Base-by-base conservation (phyloP, 1,140 invertebrate genomes). In the Drosophila miranda region DNA sequence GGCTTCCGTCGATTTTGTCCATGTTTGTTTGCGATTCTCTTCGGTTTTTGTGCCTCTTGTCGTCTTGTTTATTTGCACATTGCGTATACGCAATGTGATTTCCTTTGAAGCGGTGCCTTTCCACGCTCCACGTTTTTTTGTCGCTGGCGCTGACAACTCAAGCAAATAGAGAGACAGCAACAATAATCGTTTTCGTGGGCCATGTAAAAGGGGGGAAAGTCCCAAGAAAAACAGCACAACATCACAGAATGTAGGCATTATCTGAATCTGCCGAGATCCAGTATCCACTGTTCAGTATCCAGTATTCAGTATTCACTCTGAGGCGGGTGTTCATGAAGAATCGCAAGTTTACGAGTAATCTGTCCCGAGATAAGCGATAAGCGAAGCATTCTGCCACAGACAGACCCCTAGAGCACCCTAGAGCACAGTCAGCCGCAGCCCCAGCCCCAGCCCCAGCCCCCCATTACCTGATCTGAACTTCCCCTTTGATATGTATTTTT, bases 41-140 rank as follows among this genome's bases (percentile, higher is more conserved):
- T 46, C 34, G 9, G 14, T 59, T 11, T 16, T n/a, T 45, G 28
- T 26, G 42, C 28, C 11, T n/a, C n/a, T 64, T 43, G 58, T 46
- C 64, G 21, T 23, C 46, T 45, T 78, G 77, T 86, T 86, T 86
- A 82, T 84, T 80, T 77, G 60, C 67, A 70, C 62, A 52, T 70
- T 86, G 82, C 81, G 81, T 86, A 86, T 86, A 86, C 81, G 81
- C 82, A 84, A 59, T 66, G 77, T 70, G 81, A 86, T 70, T 86
- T 84, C 68, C 81, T 84, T 84, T 84, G 81, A 84, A 84, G 75
- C 64, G 59, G 28, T 64, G 78, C 74, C 78, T 68, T 74, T 73
- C 52, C 62, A 57, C 76, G 59, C 57, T 38, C 34, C 34, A 38
- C 34, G 34, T 38, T 38, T 69, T 69, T 58, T 73, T 69, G 76